Base-by-base conservation (phyloP, 2,888 invertebrate genomes). In the Tetranychus truncatus region DNA sequence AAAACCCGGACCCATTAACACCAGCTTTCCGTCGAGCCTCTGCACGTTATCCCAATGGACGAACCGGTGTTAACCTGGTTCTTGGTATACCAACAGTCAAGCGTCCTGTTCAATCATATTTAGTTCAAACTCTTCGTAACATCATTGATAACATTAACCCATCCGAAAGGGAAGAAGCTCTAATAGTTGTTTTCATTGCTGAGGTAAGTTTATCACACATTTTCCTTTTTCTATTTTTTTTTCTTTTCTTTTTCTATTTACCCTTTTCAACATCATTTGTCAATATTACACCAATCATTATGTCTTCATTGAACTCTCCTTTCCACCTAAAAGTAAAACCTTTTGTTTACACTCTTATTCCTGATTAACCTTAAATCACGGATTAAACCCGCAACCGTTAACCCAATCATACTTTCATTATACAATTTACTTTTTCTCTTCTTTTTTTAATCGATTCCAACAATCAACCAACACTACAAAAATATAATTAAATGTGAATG, bases 11-110 rank as follows among this genome's bases (percentile, higher is more conserved):
- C 78, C 91, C 91, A 80, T 84, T 93, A 75, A 86, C 88, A 76
- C 91, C 94, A 1, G 89, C 90, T 11, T 90, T 89, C 74, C 77
- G 77, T 46, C 34, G 73, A 18, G 55, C 74, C 20, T 72, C 75
- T 18, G 20, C 44, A 6, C n/a, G n/a, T 20, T 45, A 45, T 24
- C 74, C 66, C 15, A 74, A 65, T 15, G 65, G 73, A 5, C 74
- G 71, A 77, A 66, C 81, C 81, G 18, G 81, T 86, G 90, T 90
- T 0, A 89, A 91, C 73, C 86, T 93, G 77, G 91, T 94, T 1
- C 85, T 95, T 73, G 95, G 92, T 0, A 86, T 95, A 77, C 95
- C 95, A 0, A 95, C 95, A 0, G 93, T 95, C 7, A 89, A 88
- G 80, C 85, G 95, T 69, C 91, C 92, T 78, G 90, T 91, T 79